Evolutionary conservation across 23 tunicate genomes (phyloP).

Genomic region (Halocynthia aurantium): DNA sequence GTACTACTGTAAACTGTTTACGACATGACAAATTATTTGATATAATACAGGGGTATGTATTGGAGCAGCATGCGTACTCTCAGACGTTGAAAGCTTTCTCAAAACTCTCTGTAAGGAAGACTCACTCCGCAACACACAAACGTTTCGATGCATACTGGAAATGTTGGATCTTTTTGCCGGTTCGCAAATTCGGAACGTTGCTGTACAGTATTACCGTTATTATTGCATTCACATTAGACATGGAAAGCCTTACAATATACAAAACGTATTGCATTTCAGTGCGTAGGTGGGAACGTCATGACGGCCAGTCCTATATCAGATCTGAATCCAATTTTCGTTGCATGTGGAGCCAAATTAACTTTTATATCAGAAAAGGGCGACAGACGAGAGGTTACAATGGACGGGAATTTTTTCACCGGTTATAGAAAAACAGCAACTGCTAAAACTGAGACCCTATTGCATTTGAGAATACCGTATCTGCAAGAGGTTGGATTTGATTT

Average conservation of each 20-base stretch:
- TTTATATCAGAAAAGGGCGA: slow-evolving; percentile 23
- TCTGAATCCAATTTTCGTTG: slow-evolving; percentile 83
- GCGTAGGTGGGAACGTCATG: slow-evolving; percentile 80
- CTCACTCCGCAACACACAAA: slow-evolving; percentile 28
- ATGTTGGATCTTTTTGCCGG: slow-evolving; percentile 93
- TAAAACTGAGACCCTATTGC: slow-evolving; percentile 41
- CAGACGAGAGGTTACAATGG: slow-evolving; percentile 47
- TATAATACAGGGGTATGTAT: slow-evolving; percentile 51
- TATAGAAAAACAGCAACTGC: slow-evolving; percentile 65
- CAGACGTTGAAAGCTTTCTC: slow-evolving; percentile 19
- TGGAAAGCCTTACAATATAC: neutral
- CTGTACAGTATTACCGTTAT: slow-evolving; percentile 26
- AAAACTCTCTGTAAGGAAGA: slow-evolving; percentile 13
- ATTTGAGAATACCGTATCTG: slow-evolving; percentile 48
- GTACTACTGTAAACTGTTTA: neutral
- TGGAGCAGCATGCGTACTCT: slow-evolving; percentile 67
- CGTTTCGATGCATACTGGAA: slow-evolving; percentile 36
- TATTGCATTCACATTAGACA: neutral
- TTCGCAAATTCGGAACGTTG: slow-evolving; percentile 90
- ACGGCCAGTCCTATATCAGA: slow-evolving; percentile 99
- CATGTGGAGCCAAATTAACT: slow-evolving; percentile 55
- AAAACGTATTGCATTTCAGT: slow-evolving; percentile 10
- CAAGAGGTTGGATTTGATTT: slow-evolving; percentile 9
- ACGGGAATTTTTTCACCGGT: slow-evolving; percentile 80
- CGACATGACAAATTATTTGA: neutral